Conservation (phyloP, 1,140 invertebrate species). For the Bombus turneri region DNA sequence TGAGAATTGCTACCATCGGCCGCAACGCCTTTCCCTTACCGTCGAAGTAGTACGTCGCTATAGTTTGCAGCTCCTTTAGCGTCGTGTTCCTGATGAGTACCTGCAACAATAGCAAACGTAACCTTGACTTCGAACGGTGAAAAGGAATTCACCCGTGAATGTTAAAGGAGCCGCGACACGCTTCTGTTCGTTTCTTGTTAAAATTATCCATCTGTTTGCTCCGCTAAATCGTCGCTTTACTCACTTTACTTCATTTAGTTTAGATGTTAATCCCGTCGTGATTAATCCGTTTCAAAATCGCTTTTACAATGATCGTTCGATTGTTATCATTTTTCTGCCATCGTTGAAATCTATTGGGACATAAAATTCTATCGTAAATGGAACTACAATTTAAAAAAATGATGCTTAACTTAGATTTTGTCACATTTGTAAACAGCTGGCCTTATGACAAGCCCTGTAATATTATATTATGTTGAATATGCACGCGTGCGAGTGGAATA, state of each 20-base stretch:
- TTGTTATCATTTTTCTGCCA: no score
- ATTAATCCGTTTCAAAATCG: no score
- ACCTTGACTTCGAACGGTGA: conserved; percentile 60
- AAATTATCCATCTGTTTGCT: neutral
- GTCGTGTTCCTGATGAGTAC: conserved; percentile 90
- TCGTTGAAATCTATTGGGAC: no score
- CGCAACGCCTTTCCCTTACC: conserved; percentile 97
- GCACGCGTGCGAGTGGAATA: neutral
- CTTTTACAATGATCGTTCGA: no score
- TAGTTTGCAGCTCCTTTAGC: conserved; percentile 91
- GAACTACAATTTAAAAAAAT: no score
- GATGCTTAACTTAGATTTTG: no score
- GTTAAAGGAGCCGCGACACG: neutral
- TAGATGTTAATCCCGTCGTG: no score
- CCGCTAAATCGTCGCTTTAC: neutral
- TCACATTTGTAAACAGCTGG: no score
- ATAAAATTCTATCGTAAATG: no score
- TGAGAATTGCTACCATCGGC: conserved; percentile 95
- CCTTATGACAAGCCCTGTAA: no score
- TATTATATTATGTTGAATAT: no score
- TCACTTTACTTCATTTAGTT: neutral
- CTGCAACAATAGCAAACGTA: conserved; percentile 82
- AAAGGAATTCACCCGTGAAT: neutral
- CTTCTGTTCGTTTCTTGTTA: neutral
- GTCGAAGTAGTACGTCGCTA: conserved; percentile 98